phyloP scores from a whole-genome alignment of 2,888 invertebrate genomes.

The Cosmopolites sordidus region DNA sequence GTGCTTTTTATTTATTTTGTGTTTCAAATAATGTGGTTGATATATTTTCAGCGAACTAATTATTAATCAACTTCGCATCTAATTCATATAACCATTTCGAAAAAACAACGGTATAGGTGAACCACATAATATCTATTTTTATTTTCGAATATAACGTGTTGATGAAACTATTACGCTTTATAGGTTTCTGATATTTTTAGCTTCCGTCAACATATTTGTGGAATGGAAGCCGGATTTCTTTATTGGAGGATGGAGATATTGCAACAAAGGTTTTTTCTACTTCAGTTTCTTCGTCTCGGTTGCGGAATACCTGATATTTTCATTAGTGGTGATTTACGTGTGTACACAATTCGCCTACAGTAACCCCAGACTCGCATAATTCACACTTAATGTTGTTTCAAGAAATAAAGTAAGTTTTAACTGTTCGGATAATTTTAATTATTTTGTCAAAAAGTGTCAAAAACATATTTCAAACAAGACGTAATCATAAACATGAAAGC shows the following conservation, averaged over 20 bases:
- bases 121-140: not conserved
- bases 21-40: no score
- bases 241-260: constrained; percentile 28
- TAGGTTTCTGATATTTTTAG: constrained; percentile 9
- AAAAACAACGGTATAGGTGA: not conserved
- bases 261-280: constrained; percentile 24
- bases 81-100: no score
- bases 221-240: constrained; percentile 33
- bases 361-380: not conserved
- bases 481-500: constrained; percentile 4
- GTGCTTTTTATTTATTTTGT: no score
- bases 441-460: no score
- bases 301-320: constrained; percentile 23
- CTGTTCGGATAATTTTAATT: no score
- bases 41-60: no score
- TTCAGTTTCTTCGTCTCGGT: constrained; percentile 20
- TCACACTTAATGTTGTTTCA: no score
- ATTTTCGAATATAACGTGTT: not conserved
- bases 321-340: constrained; percentile 18
- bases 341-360: constrained; percentile 19
- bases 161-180: not conserved
- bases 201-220: constrained; percentile 27
- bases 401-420: no score
- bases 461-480: no score
- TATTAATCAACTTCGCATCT: no score